Base-by-base conservation (phyloP, 2,888 invertebrate genomes). In the Malachius bipustulatus region DNA sequence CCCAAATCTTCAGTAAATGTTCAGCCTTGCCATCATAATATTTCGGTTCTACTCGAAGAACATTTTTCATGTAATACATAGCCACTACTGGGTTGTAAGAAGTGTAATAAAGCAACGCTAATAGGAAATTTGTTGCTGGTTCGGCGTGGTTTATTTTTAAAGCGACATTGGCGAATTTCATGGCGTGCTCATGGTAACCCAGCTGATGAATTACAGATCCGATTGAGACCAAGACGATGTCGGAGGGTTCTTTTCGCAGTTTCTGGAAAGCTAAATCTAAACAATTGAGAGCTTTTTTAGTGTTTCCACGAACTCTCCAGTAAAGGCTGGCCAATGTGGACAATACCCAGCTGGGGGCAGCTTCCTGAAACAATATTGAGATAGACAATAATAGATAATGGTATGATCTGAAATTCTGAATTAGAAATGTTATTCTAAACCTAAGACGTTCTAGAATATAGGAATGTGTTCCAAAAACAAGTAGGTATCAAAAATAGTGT, bases 321-420 rank as follows among this genome's bases (percentile, higher is more conserved):
- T 84, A 83, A 11, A 84, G 60, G 0, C 80, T 81, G 0, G 84
- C 78, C 26, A 85, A 55, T 8, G 79, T 77, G 47, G 75, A 73
- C 12, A 82, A 56, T 4, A 82, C 62, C 85, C 85, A 87, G 42
- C 70, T 69, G 0, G 83, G 79, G 0, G 77, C 81, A 32, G 76
- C 62, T 59, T 73, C 73, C 82, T 84, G 59, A 3, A 54, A 34
- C 19, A 27, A 12, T 26, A 10, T n/a, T n/a, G 4, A 32, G 24
- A n/a, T 10, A 32, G 11, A n/a, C 14, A 31, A 12, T 32, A 19
- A 8, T 19, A 6, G n/a, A 19, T n/a, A 19, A 19, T 19, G 24
- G 24, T 19, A n/a, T 8, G 6, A 19, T 19, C n/a, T 19, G n/a
- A 8, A 8, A 6, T 19, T 19, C 24, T 19, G n/a, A 8, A 19